These are phyloP conservation scores for Distichodus sexfasciatus DNA, from an alignment of 2,797 vertebrate genomes.

Conservation along the genomic window DNA sequence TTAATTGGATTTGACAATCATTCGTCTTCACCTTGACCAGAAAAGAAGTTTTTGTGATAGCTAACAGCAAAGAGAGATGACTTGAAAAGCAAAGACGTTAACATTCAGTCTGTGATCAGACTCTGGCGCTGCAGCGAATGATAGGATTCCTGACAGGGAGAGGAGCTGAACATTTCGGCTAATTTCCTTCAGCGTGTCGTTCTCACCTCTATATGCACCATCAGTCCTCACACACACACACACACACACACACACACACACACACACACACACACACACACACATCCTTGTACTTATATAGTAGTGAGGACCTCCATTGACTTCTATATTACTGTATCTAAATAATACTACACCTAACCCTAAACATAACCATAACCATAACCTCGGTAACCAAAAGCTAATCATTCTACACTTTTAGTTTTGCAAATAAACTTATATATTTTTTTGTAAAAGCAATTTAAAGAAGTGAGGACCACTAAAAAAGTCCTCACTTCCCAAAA, in stretches of 20 bases:
- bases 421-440: too few relatives aligned
- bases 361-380: too few relatives aligned
- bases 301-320: too few relatives aligned
- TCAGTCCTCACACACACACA: conserved; percentile 15
- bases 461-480: too few relatives aligned
- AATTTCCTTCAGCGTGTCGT: conserved; percentile 29
- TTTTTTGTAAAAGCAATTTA: too few relatives aligned
- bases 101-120: too few relatives aligned
- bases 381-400: too few relatives aligned
- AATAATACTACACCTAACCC: too few relatives aligned
- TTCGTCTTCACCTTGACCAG: neutral
- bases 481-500: too few relatives aligned
- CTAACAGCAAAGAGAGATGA: neutral
- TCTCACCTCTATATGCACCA: conserved; percentile 28
- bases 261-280: neutral
- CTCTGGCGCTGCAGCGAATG: neutral
- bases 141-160: neutral
- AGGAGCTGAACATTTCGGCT: neutral
- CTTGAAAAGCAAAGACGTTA: neutral
- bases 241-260: neutral
- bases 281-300: too few relatives aligned
- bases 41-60: neutral
- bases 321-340: too few relatives aligned
- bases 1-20: conserved; percentile 22
- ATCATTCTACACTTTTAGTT: too few relatives aligned